Conservation (phyloP, 37 sponge, comb jelly and placozoan species). For the Geodia barretti region DNA sequence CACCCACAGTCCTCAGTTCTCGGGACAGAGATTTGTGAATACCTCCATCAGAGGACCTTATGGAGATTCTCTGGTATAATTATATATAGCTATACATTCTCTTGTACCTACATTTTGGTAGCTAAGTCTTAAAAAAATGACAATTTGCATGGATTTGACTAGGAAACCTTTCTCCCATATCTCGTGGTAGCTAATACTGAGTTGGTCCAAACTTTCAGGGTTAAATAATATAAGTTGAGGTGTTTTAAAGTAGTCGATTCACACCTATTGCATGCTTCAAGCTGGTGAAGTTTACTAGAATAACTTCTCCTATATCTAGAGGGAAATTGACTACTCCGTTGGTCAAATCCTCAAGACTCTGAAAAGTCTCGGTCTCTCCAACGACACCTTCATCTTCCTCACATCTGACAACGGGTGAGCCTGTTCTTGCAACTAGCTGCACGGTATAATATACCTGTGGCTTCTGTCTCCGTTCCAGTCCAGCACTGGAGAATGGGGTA, state of each 20-base stretch:
- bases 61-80: conserved; percentile 75
- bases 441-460: not conserved
- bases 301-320: conserved; percentile 11
- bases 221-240: no score
- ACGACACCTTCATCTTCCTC: conserved; percentile 63
- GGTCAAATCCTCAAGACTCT: conserved; percentile 55
- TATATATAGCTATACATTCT: no score
- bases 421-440: not conserved
- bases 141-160: no score
- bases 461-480: conserved; percentile 9
- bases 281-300: no score
- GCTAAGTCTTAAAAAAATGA: no score
- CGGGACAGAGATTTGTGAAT: conserved; percentile 54
- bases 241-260: no score
- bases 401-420: conserved; percentile 72
- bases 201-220: no score
- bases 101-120: no score
- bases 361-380: not conserved
- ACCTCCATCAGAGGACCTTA: conserved; percentile 56
- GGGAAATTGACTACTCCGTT: conserved; percentile 51
- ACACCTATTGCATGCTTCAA: no score
- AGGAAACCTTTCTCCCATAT: no score
- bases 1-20: conserved; percentile 70
- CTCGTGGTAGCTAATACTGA: no score
- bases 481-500: conserved; percentile 15